Evolutionary conservation across 2,888 invertebrate genomes (phyloP).

Genomic region (Salpingus planirostris): DNA sequence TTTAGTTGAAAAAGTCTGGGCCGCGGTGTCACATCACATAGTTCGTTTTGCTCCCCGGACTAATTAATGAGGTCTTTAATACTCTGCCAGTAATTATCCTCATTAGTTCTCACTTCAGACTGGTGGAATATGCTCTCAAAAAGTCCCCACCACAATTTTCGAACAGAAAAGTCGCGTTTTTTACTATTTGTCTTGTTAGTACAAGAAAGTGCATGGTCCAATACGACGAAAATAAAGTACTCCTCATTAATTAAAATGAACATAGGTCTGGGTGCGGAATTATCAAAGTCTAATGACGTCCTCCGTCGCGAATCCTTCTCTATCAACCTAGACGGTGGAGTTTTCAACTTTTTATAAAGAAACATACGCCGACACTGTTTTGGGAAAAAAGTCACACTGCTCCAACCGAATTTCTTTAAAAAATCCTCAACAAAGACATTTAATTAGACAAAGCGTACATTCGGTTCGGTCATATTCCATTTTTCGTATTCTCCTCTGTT

Average conservation of each 20-base stretch:
- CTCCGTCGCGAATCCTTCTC: constrained; percentile 6
- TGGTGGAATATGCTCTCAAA: constrained; percentile 1
- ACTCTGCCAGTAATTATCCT: constrained; percentile 7
- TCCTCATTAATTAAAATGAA: constrained; percentile 12
- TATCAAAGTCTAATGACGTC: constrained; percentile 10
- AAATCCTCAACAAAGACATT: too few species aligned
- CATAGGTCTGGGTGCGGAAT: constrained; percentile 3
- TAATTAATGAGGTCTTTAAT: background rate
- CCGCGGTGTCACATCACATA: constrained; percentile 1
- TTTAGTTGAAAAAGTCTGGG: background rate
- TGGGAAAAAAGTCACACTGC: too few species aligned
- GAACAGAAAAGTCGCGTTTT: constrained; percentile 4
- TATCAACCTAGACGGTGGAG: too few species aligned
- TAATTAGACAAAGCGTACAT: too few species aligned
- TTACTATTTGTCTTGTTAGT: constrained; percentile 9
- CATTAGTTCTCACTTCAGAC: constrained; percentile 5
- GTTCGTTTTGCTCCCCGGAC: background rate
- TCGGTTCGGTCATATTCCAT: too few species aligned
- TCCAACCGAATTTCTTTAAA: too few species aligned
- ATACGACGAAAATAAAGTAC: constrained; percentile 8
- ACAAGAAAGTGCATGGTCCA: constrained; percentile 6
- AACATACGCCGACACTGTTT: too few species aligned
- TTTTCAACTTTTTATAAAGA: too few species aligned
- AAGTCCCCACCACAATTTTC: constrained; percentile 1
- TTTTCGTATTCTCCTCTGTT: too few species aligned